Base-by-base conservation (phyloP, 2,888 invertebrate genomes). In the Zaprionus obscuricornis region DNA sequence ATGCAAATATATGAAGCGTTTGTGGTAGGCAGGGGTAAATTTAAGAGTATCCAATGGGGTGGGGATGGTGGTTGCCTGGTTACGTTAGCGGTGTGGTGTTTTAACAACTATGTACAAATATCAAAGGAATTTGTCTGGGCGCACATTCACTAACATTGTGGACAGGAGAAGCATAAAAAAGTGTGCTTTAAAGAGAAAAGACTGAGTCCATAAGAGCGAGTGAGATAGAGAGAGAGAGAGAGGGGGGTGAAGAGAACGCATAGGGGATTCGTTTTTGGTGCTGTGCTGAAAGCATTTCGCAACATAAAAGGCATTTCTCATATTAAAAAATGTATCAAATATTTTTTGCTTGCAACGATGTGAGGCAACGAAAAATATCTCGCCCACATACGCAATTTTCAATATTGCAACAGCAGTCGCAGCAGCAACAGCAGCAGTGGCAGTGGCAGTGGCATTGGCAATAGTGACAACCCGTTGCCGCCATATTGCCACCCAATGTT, bases 261-360 rank as follows among this genome's bases (percentile, higher is more conserved):
- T 22, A 37, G 13, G 11, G 18, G 10, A 24, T 24, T 16, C 33
- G 2, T n/a, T n/a, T n/a, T n/a, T n/a, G 3, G 29, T 29, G 31
- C 27, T n/a, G 29, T 14, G 50, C 66, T 54, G 56, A 71, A 66
- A 57, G 63, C 54, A 66, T 73, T 74, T 83, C 63, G 54, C 47
- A 49, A 31, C 54, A 56, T 63, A 63, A 67, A 67, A 67, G 67
- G 67, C 67, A 66, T 66, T 66, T 66, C 50, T 66, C 77, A 81
- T 79, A 79, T 81, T 82, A 83, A 79, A 74, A 83, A 76, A 83
- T 74, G 62, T 77, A 81, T 73, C 69, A 81, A 81, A 81, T 83
- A 84, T 81, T 83, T 79, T 69, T 83, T 65, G 66, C 65, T 42
- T 57, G 55, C 58, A 76, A 62, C 66, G 57, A 58, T 49, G 26